phyloP scores from a whole-genome alignment of 2,888 invertebrate species.

The Drosophila anceps region DNA sequence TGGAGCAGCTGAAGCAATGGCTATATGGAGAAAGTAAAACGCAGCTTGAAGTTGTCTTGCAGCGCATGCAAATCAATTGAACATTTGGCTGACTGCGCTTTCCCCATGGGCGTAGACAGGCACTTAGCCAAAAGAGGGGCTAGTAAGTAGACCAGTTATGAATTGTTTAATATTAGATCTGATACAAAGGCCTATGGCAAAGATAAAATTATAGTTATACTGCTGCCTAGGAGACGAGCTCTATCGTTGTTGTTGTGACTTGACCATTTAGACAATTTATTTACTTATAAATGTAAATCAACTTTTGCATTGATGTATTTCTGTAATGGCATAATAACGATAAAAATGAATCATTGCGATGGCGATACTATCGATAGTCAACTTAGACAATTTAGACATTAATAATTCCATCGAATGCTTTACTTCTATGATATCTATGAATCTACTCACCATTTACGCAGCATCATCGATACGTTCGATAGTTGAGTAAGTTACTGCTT shows the following conservation, averaged over 20 bases:
- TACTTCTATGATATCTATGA: too few relatives aligned
- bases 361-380: not conserved
- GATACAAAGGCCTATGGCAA: too few relatives aligned
- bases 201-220: not conserved
- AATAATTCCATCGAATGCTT: too few relatives aligned
- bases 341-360: not conserved
- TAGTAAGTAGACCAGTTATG: not conserved
- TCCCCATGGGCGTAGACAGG: constrained; percentile 8
- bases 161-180: not conserved
- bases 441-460: too few relatives aligned
- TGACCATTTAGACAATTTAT: not conserved
- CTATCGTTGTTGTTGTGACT: not conserved
- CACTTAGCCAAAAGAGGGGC: not conserved
- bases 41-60: constrained; percentile 26
- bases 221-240: not conserved
- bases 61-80: constrained; percentile 76
- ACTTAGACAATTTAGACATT: too few relatives aligned
- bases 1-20: constrained; percentile 15
- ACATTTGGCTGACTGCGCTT: constrained; percentile 52
- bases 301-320: not conserved
- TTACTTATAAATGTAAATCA: not conserved
- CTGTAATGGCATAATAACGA: not conserved
- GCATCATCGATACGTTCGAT: not conserved
- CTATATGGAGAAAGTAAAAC: constrained; percentile 12
- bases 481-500: not conserved